Base-by-base conservation (phyloP, 2,888 invertebrate species). In the Thyatira batis region DNA sequence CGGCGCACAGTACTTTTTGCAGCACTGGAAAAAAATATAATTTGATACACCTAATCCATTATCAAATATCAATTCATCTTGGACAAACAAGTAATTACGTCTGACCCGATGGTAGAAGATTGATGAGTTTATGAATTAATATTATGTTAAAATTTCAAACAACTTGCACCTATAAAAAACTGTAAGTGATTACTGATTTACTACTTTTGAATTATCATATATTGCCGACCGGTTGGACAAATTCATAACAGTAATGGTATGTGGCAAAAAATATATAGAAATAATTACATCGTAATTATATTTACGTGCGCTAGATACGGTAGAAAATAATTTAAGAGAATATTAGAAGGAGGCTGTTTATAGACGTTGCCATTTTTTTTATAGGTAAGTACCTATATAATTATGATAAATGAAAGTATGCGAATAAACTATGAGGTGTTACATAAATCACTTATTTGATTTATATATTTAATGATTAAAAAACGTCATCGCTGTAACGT, bases 81-180 rank as follows among this genome's bases (percentile, higher is more conserved):
- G 58, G 76, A 73, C 73, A 79, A 80, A 82, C 71, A 80, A 73
- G 78, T 79, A 78, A 84, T 81, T 80, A 83, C 65, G 71, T 64
- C 67, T 67, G 64, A 60, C 59, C 56, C 65, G 67, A 60, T 76
- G 71, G 64, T 61, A 60, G 57, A 78, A 79, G 84, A 87, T 85
- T 84, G 83, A 86, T 85, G 82, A 71, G 76, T 76, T 76, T 63
- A 75, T 66, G 66, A 71, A 75, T 76, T 71, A 69, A 77, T 69
- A 59, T 63, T 60, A 72, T 61, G 66, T 68, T 59, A 57, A 66
- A 48, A 48, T 11, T 49, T 62, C 53, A 57, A 65, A 64, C 63
- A 64, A 57, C 53, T 63, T 39, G 52, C 46, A 55, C 49, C 51
- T 33, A 58, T 51, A 69, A 70, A 73, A 70, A 72, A 57, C 11